phyloP scores from a whole-genome alignment of 2,888 invertebrate species.

The Ethmia dodecea region DNA sequence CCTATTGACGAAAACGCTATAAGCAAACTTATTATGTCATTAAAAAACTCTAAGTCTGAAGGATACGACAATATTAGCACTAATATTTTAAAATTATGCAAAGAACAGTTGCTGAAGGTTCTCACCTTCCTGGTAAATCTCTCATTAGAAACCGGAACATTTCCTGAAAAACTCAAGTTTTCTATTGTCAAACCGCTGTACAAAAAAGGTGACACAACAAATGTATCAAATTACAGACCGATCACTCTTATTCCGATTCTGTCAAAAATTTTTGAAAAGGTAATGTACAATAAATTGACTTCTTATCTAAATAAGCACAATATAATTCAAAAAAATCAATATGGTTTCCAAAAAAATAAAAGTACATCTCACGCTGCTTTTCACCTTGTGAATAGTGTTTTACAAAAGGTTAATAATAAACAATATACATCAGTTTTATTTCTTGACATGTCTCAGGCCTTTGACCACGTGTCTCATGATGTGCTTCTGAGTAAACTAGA shows the following conservation, averaged over 20 bases:
- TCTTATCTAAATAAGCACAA: not conserved
- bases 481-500: not conserved
- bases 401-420: not conserved
- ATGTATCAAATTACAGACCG: not conserved
- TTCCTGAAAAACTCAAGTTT: slow-evolving; percentile 3
- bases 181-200: too few relatives aligned
- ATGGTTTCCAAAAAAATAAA: not conserved
- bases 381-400: not conserved
- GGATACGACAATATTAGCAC: slow-evolving; percentile 1
- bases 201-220: not conserved
- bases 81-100: not conserved
- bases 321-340: not conserved
- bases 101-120: not conserved
- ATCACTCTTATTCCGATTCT: too few relatives aligned
- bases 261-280: not conserved
- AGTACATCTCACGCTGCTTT: not conserved
- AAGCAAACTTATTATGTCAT: not conserved
- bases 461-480: not conserved
- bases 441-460: not conserved
- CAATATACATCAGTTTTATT: not conserved
- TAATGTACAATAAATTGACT: not conserved
- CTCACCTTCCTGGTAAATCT: slow-evolving; percentile 1
- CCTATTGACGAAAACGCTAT: not conserved
- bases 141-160: slow-evolving; percentile 2
- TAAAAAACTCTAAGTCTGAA: slow-evolving; percentile 2